Evolutionary conservation across 2,888 invertebrate species (phyloP), one percentile per base, ranked within the genome.

Genomic region (Unio pictorum): DNA sequence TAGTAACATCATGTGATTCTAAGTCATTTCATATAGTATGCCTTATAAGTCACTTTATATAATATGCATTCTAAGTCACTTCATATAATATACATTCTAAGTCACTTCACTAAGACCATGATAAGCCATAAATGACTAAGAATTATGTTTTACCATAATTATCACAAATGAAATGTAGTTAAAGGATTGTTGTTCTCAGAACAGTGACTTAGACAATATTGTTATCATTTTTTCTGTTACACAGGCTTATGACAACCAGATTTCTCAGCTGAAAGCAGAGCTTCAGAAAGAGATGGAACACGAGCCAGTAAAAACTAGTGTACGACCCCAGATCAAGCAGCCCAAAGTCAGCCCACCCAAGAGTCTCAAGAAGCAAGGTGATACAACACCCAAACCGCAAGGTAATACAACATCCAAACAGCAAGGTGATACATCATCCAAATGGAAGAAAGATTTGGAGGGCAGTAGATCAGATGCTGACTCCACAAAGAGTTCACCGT

Each of bases 271-370:
- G 15, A 85, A 85, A 69, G 68, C 73, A 8, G 90, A 91, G 59
- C 76, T 91, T 20, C 88, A 90, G 70, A 86, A 88, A 55, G 90
- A 90, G 66, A 81, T 87, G 71, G 88, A 90, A 70, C 76, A 81
- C 45, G 84, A 84, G 61, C 75, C 79, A 1, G 64, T 73, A 1
- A 78, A 81, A 55, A 69, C 84, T 26, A 79, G 84, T 23, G 89
- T 90, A 1, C 88, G 87, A 66, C 91, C 91, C 8, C 89, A 90
- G 84, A 91, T 91, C 68, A 91, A 91, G 76, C 89, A 91, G 73
- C 91, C 91, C 59, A 81, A 83, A 66, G 84, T 84, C 63, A 81
- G 77, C 58, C 74, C 79, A 8, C 60, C 73, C 57, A 81, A 81
- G 62, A 65, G 45, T 7, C 59, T 73, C 17, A 77, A 70, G 72